Evolutionary conservation across 2,113 vertebrate genomes (phyloP), one percentile per base, ranked within the genome.

Genomic region (Lethenteron reissneri): DNA sequence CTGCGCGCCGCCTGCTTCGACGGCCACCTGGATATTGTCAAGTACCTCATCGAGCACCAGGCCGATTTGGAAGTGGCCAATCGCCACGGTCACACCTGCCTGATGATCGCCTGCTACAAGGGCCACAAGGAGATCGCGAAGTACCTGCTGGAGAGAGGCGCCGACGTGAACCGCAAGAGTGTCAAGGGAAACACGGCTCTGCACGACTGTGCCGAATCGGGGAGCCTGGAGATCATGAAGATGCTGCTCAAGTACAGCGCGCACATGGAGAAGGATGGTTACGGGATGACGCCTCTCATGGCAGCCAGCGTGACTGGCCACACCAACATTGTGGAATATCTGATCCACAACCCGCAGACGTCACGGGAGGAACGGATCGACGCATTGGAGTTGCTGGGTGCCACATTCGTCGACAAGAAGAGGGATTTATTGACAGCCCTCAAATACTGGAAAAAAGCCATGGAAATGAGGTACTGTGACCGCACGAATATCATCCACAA

Each of bases 71-170:
- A 95, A 78, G 91, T 96, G 10, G 91, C 91, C 41, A 95, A 96
- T 80, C 80, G 91, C 60, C 91, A 96, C n/a, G 90, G 91, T 1
- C 91, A 96, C 78, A 96, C 90, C 9, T 96, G 91, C 76, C 80
- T 96, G 74, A 96, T 96, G 91, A 96, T 95, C 74, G 90, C 91
- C 2, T 96, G 91, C 76, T 97, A 97, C 77, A 97, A 95, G 75
- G 91, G 91, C 75, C 90, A 94, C 79, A 82, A 84, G 12, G 91
- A 95, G 75, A 95, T 95, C 3, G 90, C 91, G 10, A 85, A 85
- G 75, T 95, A 91, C 76, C 79, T 95, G 70, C 81, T 95, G 73
- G 88, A 95, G 79, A 84, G 82, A 1, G 89, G 91, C 0, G 91
- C 89, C 0, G 86, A 89, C 2, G 91, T 95, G 71, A 95, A 95